Base-by-base conservation (phyloP, 2,113 vertebrate species). In the Myotis lucifugus region DNA sequence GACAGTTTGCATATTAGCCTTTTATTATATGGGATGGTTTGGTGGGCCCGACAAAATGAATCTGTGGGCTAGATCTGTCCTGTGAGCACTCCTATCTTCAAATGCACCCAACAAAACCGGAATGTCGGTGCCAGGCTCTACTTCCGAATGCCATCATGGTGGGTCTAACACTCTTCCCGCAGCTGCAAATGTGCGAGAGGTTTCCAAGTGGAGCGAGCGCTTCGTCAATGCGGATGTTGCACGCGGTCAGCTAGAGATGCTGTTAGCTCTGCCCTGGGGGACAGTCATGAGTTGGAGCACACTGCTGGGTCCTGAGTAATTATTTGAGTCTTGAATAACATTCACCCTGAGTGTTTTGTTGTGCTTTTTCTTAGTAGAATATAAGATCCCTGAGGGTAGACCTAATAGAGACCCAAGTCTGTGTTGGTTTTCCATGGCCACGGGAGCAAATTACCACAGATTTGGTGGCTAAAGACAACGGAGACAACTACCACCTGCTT, bases 191-290 rank as follows among this genome's bases (percentile, higher is more conserved):
- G 50, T 14, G 1, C 0, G 13, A n/a, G 64, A 42, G 66, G 88
- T 46, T n/a, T 64, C 23, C 18, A 18, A 56, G 48, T 46, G 14
- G 37, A 17, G 37, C 13, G 8, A 56, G 19, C 2, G 0, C 21
- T 27, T 34, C 6, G 5, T 81, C 8, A 27, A 19, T 0, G 13
- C 0, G 13, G 6, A 1, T 8, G 10, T 8, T 0, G 2, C 27
- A 0, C 2, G 7, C 50, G 8, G 29, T 52, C 50, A 32, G n/a
- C 78, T 81, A 8, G 59, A 0, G 1, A 12, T 13, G 21, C 23
- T 0, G 8, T 25, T 9, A 19, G 54, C 40, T 64, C 9, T 0
- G 4, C 2, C 6, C 15, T 3, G 8, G 72, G 1, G 14, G 86
- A 13, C 12, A 19, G 70, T 6, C 3, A 34, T 25, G 0, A 2